Evolutionary conservation across 2,113 vertebrate species (phyloP).

Genomic region (Microtus montanus): DNA sequence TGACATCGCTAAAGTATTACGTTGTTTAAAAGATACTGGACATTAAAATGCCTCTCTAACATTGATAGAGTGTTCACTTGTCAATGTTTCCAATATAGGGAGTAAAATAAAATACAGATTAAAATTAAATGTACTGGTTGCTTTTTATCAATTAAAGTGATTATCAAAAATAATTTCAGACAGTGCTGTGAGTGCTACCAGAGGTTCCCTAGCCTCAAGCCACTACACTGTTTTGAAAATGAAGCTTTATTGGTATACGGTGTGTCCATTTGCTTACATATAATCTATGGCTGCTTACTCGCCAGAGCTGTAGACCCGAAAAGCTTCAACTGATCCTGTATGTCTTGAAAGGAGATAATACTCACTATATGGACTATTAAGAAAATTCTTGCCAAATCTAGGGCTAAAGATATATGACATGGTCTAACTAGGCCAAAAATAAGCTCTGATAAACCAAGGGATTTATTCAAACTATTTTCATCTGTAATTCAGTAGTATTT

Average conservation of each 20-base stretch:
- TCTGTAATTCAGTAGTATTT: constrained; percentile 10
- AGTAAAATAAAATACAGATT: constrained; percentile 45
- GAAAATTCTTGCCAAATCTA: neutral
- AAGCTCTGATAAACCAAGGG: constrained; percentile 37
- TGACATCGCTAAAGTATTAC: neutral
- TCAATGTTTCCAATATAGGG: neutral
- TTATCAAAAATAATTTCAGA: neutral
- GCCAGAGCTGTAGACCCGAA: neutral
- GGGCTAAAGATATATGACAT: constrained; percentile 11
- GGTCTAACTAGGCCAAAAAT: neutral
- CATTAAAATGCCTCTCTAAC: neutral
- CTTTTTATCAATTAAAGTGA: constrained; percentile 23
- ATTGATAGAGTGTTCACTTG: neutral
- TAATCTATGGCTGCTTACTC: neutral
- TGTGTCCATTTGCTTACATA: neutral
- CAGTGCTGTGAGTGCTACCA: neutral
- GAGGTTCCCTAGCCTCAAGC: neutral
- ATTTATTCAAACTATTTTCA: constrained; percentile 32
- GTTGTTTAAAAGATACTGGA: neutral
- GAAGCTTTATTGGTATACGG: constrained; percentile 21
- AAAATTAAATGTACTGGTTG: neutral
- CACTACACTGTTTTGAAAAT: neutral
- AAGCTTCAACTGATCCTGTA: neutral
- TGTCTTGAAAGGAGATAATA: constrained; percentile 21
- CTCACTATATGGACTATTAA: neutral